Evolutionary conservation across 2,888 invertebrate genomes (phyloP), one percentile per base, ranked within the genome.

Genomic region (Venusia cambrica): DNA sequence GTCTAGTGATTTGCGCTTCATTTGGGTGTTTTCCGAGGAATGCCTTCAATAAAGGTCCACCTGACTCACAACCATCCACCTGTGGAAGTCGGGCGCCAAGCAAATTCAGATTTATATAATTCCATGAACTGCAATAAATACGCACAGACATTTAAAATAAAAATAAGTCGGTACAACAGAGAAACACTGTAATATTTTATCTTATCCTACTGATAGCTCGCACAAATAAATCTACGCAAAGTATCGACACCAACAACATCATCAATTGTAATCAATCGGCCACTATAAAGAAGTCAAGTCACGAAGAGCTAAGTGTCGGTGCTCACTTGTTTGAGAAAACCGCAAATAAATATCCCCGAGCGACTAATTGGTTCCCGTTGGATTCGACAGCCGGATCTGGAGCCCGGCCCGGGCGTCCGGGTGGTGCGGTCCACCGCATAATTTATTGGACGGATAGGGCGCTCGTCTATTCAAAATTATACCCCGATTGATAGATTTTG

Each of bases 281-380:
- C 54, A 50, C 53, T 57, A 64, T 71, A 65, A 62, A 70, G 65
- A 66, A 74, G 57, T 64, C 65, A 38, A 66, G 65, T 69, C 71
- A 71, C 70, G 66, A 56, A 61, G 56, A 56, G 53, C 57, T 57
- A 61, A 67, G 73, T 70, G 72, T 71, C 62, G 70, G 60, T 56
- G 64, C 60, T 64, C 71, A 66, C 72, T 76, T 77, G 73, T 77
- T 77, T 69, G 71, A 72, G 73, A 66, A 67, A 71, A 74, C 80
- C 77, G 76, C 83, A 80, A 80, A 84, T 84, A 85, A 84, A 84
- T 84, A 84, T 81, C 73, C 74, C 63, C 63, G 63, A 66, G 66
- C 71, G 78, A 84, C 84, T 84, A 85, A 85, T 85, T 83, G 81
- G 83, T 79, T 76, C 74, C 76, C 75, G 77, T 73, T 74, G 77